Conservation (phyloP, 2,113 vertebrate genomes). For the Saccopteryx leptura region DNA sequence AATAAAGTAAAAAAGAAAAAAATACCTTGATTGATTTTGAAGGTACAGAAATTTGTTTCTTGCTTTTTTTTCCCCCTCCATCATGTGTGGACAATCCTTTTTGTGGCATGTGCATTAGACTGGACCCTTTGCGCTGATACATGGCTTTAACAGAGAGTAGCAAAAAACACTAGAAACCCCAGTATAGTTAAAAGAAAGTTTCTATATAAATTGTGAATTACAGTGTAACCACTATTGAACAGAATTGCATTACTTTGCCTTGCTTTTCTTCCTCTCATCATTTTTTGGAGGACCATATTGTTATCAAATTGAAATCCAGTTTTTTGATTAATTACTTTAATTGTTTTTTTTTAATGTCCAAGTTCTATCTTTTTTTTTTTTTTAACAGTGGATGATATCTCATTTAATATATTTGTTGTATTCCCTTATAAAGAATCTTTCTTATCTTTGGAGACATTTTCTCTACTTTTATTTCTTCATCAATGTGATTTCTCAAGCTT, state of each 20-base stretch:
- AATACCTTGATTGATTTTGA: background rate
- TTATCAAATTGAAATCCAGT: slow-evolving; percentile 3
- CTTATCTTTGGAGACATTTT: background rate
- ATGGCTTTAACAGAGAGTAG: background rate
- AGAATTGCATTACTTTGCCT: background rate
- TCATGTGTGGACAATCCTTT: background rate
- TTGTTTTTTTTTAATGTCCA: background rate
- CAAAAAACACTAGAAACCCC: background rate
- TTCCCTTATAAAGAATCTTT: background rate
- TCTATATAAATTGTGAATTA: background rate
- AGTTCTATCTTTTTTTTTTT: background rate
- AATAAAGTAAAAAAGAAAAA: background rate
- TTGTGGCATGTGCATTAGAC: too few species aligned
- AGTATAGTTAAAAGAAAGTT: background rate
- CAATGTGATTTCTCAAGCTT: background rate
- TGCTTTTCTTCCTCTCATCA: background rate
- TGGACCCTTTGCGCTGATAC: background rate
- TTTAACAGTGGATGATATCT: background rate
- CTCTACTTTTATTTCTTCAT: background rate
- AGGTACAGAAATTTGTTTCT: background rate
- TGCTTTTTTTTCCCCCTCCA: background rate
- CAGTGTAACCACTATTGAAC: background rate
- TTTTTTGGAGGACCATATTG: background rate
- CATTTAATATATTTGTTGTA: background rate
- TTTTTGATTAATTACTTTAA: background rate